A percentile compares a stretch with the other conserved stretches of the same genome.
These are phyloP conservation scores for Drosophila funebris DNA, from an alignment of 1,140 invertebrate genomes.

Conservation along the genomic window DNA sequence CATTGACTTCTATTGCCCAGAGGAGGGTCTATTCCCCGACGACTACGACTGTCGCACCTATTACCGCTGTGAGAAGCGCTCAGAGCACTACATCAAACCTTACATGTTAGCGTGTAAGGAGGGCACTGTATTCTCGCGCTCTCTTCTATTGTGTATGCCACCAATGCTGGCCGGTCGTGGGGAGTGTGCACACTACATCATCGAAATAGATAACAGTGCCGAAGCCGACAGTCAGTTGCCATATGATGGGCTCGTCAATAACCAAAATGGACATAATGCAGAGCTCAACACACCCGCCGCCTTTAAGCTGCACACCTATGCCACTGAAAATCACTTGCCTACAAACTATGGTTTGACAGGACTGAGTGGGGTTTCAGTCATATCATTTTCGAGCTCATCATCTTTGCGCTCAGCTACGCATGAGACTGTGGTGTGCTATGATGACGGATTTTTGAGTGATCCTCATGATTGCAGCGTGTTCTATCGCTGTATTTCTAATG, in stretches of 20 bases:
- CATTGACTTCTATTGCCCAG: slow-evolving; percentile 81
- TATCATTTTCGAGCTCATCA: slow-evolving; percentile 78
- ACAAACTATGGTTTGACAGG: slow-evolving; percentile 79
- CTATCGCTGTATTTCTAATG: slow-evolving; percentile 89
- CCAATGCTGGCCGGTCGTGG: slow-evolving; percentile 71
- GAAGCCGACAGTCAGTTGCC: slow-evolving; percentile 37
- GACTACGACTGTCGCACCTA: slow-evolving; percentile 86
- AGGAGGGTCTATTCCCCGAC: slow-evolving; percentile 88
- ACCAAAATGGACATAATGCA: slow-evolving; percentile 57
- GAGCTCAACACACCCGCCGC: slow-evolving; percentile 63
- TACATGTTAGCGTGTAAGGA: slow-evolving; percentile 84
- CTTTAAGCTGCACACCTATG: slow-evolving; percentile 56
- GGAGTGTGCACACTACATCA: slow-evolving; percentile 72
- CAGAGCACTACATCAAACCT: slow-evolving; percentile 84
- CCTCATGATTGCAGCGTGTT: slow-evolving; percentile 90
- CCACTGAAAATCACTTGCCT: slow-evolving; percentile 66
- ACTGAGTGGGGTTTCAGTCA: slow-evolving; percentile 76
- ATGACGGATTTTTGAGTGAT: slow-evolving; percentile 89
- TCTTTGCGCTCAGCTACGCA: slow-evolving; percentile 52
- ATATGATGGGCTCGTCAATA: slow-evolving; percentile 64
- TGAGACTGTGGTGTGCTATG: slow-evolving; percentile 56
- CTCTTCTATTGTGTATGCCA: slow-evolving; percentile 71
- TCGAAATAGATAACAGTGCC: slow-evolving; percentile 68
- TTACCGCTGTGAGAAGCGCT: slow-evolving; percentile 85
- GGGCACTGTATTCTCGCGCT: slow-evolving; percentile 81